These are phyloP conservation scores for Lepus townsendii DNA, from an alignment of 2,797 vertebrate species.

Conservation along the genomic window DNA sequence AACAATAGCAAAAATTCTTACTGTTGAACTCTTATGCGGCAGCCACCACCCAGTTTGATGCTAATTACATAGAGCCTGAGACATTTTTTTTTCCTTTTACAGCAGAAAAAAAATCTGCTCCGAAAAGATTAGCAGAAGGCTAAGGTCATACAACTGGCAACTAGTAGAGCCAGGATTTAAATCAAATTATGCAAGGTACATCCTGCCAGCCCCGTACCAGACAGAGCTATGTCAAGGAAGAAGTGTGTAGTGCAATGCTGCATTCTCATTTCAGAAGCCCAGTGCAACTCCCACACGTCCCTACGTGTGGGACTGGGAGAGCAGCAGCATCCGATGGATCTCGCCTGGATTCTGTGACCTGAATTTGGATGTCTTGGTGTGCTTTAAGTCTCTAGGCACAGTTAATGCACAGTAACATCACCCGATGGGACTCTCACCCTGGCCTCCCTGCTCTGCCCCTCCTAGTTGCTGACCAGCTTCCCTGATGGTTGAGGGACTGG, in stretches of 20 bases:
- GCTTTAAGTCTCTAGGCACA: background rate
- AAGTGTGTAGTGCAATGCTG: no score
- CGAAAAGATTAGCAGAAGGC: background rate
- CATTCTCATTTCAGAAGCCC: background rate
- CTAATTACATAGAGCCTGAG: background rate
- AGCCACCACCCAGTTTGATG: background rate
- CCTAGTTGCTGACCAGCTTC: no score
- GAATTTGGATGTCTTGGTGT: background rate
- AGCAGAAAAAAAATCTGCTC: background rate
- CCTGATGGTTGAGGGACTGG: background rate
- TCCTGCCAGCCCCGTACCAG: no score
- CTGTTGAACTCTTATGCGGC: background rate
- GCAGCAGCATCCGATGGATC: background rate
- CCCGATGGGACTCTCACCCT: background rate
- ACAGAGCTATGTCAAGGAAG: background rate
- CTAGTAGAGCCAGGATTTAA: background rate
- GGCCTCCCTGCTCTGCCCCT: background rate
- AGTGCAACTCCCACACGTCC: fast-evolving
- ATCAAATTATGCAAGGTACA: fast-evolving
- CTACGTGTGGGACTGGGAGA: background rate
- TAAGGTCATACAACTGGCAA: background rate
- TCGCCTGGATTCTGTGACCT: background rate
- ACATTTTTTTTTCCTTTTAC: background rate
- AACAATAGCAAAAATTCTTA: background rate
- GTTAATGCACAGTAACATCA: background rate